Evolutionary conservation across 2,113 vertebrate genomes (phyloP), one percentile per base, ranked within the genome.

Genomic region (Fregata magnificens): DNA sequence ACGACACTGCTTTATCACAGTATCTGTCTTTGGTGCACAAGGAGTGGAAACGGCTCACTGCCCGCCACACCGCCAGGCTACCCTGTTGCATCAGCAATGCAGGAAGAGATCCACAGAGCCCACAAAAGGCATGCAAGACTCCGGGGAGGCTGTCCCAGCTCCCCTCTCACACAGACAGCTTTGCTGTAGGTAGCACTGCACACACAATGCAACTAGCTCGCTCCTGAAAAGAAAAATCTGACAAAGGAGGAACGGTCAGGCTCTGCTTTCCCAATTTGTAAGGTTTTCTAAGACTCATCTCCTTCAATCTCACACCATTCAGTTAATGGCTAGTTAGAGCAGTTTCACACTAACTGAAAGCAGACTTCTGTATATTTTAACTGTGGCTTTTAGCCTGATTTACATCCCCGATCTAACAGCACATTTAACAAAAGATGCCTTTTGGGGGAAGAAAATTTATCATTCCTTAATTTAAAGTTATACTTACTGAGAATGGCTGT

Each of bases 161-260:
- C 76, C 61, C 70, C 26, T 4, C 65, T n/a, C 29, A 7, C 0
- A 1, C 44, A 31, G 34, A 5, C 42, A 28, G 81, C 92, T 65
- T 71, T 79, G 95, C 92, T 87, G 92, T 31, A 72, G 95, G 92
- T 96, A 83, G 80, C 91, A 6, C 83, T 4, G 81, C 73, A 45
- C 70, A 25, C 92, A 85, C 81, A 95, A 53, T 34, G 62, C 70
- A 26, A 21, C 34, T 0, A 32, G 52, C 88, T 85, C 3, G 0
- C 70, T 71, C 47, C 62, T 55, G 34, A 85, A 88, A 91, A 85
- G 56, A 87, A 77, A 85, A n/a, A 21, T 45, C 93, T 83, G 70
- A 90, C 73, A 66, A 58, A 88, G 52, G 55, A 29, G 40, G 50
- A 78, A 92, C 82, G 73, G 38, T 26, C 73, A 69, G 88, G 21